Base-by-base conservation (phyloP, 2,888 invertebrate genomes). In the Platerodrilus igneus region DNA sequence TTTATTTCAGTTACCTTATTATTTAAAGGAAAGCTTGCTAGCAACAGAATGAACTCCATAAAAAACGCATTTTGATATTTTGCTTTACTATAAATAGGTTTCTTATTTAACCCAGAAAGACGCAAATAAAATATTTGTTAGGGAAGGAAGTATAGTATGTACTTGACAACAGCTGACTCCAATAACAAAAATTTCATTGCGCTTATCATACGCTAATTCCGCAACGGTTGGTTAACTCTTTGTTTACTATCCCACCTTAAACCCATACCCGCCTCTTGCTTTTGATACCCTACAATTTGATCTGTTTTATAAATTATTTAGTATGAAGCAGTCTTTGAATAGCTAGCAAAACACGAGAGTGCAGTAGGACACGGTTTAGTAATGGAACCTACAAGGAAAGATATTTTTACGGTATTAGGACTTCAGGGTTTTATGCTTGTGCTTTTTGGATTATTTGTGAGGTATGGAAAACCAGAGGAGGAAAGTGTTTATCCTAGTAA, bases 401-500 rank as follows among this genome's bases (percentile, higher is more conserved):
- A 53, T 42, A 47, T 56, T 32, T 19, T 54, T 19, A 41, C 52
- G 10, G 39, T 61, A 22, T 38, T 55, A 18, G 32, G 42, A 13
- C 40, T 52, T 9, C 59, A 63, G 47, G 33, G 51, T 18, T 34
- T 55, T 22, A 37, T 63, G 20, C 27, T 59, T 26, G 48, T 59
- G 26, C 50, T 63, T 28, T 60, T 59, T 39, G 52, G 50, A 28
- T 42, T 58, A 32, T 62, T 61, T 42, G 55, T 40, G 6, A 49
- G 38, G 22, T 60, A 63, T 45, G 52, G 52, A 23, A 17, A 17
- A 4, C 38, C 41, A 27, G 36, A 51, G 17, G 33, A 38, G 9
- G 46, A 48, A 9, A 27, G 30, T 14, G 29, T 51, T 20, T 63
- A 63, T 48, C 57, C 60, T 17, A 57, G 62, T 63, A 50, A 62